Evolutionary conservation across 1,140 invertebrate species (phyloP).

Genomic region (Scylla paramamosain): DNA sequence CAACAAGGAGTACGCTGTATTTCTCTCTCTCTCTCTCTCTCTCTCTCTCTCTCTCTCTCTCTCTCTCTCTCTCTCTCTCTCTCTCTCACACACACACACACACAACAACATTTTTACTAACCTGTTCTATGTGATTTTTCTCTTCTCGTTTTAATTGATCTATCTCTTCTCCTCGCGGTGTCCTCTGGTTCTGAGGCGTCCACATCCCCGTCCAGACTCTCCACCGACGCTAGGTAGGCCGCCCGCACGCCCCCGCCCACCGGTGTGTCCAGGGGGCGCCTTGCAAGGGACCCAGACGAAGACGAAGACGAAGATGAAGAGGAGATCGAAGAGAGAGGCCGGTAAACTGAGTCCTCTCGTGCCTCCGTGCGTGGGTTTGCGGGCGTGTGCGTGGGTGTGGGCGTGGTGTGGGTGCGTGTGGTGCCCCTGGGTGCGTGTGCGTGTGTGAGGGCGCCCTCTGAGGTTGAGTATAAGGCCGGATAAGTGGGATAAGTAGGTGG

Average conservation of each 20-base stretch:
- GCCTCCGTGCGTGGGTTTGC: conserved; percentile 32
- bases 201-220: conserved; percentile 84
- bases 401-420: background rate
- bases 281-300: conserved; percentile 77
- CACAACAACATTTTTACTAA: background rate
- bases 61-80: background rate
- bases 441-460: background rate
- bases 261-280: conserved; percentile 51
- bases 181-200: conserved; percentile 64
- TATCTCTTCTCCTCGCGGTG: conserved; percentile 52
- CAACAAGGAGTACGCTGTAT: background rate
- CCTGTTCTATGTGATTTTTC: conserved; percentile 67
- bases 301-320: conserved; percentile 85
- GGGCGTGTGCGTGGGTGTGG: conserved; percentile 15
- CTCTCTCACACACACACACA: conserved; percentile 24
- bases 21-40: conserved; percentile 37
- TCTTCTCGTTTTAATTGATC: conserved; percentile 59
- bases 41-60: conserved; percentile 11
- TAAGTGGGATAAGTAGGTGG: conserved; percentile 69
- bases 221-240: conserved; percentile 90
- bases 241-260: conserved; percentile 77
- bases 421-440: background rate
- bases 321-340: conserved; percentile 90
- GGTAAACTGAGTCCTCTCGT: conserved; percentile 44
- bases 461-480: conserved; percentile 61